Evolutionary conservation across 2,888 invertebrate genomes (phyloP).

Genomic region (Oeneis ivallda): DNA sequence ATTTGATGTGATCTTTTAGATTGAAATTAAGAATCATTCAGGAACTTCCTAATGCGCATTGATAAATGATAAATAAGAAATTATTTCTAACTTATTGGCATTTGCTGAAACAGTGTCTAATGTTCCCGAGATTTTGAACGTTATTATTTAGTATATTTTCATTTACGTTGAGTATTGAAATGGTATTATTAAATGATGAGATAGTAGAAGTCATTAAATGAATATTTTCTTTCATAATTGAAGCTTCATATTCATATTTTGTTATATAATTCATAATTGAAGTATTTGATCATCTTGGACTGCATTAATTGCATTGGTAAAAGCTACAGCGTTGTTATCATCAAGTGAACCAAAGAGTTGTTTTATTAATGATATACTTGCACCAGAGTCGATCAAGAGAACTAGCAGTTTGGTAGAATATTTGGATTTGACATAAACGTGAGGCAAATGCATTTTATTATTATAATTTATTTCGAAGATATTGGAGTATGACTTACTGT

Average conservation of each 20-base stretch:
- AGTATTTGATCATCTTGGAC: slow-evolving; percentile 16
- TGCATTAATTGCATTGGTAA: slow-evolving; percentile 16
- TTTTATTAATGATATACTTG: slow-evolving; percentile 11
- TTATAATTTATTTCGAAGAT: too few relatives aligned
- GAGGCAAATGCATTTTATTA: too few relatives aligned
- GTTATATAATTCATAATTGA: too few relatives aligned
- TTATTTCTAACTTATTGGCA: slow-evolving; percentile 13
- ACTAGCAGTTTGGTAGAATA: too few relatives aligned
- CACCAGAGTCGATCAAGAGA: too few relatives aligned
- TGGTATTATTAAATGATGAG: slow-evolving; percentile 12
- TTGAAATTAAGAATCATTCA: too few relatives aligned
- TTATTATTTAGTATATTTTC: slow-evolving; percentile 10
- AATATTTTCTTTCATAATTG: slow-evolving; percentile 13
- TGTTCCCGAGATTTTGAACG: slow-evolving; percentile 15
- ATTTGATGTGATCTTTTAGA: too few relatives aligned
- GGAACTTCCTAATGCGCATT: too few relatives aligned
- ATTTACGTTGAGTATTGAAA: slow-evolving; percentile 9
- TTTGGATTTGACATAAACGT: too few relatives aligned
- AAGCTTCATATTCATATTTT: too few relatives aligned
- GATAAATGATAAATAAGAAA: too few relatives aligned
- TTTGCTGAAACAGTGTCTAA: slow-evolving; percentile 13
- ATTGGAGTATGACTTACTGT: too few relatives aligned
- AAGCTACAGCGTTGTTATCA: slow-evolving; percentile 3
- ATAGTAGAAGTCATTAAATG: slow-evolving; percentile 15
- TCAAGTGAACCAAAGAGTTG: slow-evolving; percentile 18